Conservation (phyloP, 2,797 vertebrate genomes). For the Lycodopsis pacificus region DNA sequence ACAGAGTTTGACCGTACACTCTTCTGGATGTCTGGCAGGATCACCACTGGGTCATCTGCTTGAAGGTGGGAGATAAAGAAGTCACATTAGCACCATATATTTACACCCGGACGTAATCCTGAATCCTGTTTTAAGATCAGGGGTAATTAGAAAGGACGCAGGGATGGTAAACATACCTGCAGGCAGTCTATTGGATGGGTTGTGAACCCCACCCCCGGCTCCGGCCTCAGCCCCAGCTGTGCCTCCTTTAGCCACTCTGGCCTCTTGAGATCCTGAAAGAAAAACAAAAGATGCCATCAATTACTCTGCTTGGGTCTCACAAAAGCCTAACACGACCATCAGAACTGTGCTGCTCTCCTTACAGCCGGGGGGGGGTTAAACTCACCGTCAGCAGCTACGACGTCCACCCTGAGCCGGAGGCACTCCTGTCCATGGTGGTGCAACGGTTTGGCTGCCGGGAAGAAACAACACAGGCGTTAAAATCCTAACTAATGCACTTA, state of each 20-base stretch:
- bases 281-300: conserved; percentile 33
- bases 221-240: conserved; percentile 55
- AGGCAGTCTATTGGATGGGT: conserved; percentile 84
- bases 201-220: conserved; percentile 78
- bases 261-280: conserved; percentile 83
- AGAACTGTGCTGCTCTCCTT: conserved; percentile 1
- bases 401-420: conserved; percentile 88
- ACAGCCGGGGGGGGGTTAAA: conserved; percentile 19
- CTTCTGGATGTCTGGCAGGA: conserved; percentile 85
- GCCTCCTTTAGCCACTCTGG: conserved; percentile 79
- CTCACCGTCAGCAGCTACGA: conserved; percentile 89
- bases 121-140: conserved; percentile 20
- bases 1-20: conserved; percentile 85
- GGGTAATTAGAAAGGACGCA: conserved; percentile 50
- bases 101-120: conserved; percentile 19
- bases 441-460: conserved; percentile 89
- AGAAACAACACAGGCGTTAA: conserved; percentile 69
- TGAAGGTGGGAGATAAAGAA: conserved; percentile 49
- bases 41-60: conserved; percentile 88
- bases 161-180: conserved; percentile 75
- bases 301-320: conserved; percentile 10
- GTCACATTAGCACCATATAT: conserved; percentile 44
- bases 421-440: conserved; percentile 90
- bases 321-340: background rate
- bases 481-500: conserved; percentile 76